These are phyloP conservation scores for Conus canariensis DNA, from an alignment of 2,888 invertebrate genomes.

Conservation along the genomic window DNA sequence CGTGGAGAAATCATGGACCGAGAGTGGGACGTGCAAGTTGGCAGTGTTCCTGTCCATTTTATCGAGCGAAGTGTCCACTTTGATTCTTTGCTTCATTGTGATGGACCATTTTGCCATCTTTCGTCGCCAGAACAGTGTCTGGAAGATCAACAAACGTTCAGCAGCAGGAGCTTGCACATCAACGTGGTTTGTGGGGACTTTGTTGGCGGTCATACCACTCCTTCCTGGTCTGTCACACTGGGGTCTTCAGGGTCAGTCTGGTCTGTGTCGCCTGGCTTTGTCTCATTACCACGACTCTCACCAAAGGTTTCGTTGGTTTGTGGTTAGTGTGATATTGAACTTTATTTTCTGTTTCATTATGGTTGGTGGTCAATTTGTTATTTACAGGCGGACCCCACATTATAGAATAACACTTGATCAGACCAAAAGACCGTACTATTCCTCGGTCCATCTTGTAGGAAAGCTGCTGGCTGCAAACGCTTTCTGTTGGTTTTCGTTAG, in stretches of 20 bases:
- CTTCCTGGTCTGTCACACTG: not conserved
- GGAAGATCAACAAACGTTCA: not conserved
- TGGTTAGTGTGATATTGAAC: not conserved
- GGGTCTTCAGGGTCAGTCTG: slow-evolving; percentile 8
- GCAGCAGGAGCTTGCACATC: not conserved
- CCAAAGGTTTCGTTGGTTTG: not conserved
- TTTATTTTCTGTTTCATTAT: not conserved
- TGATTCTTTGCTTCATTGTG: not conserved
- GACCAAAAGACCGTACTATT: not conserved
- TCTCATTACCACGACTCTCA: not conserved
- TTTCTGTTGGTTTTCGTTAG: not conserved
- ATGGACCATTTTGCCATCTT: not conserved
- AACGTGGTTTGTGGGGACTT: not conserved
- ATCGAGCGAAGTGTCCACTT: not conserved
- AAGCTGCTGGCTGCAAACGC: not conserved
- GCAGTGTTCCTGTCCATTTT: not conserved
- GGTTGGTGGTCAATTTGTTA: not conserved
- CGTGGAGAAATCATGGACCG: not conserved
- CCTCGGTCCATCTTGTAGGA: not conserved
- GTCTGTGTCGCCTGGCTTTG: slow-evolving; percentile 13
- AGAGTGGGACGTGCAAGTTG: not conserved
- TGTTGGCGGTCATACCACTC: not conserved
- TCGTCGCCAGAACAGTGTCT: not conserved
- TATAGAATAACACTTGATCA: not conserved
- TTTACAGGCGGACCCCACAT: not conserved